phyloP scores from a whole-genome alignment of 2,113 vertebrate genomes.

The Arizona elegans region DNA sequence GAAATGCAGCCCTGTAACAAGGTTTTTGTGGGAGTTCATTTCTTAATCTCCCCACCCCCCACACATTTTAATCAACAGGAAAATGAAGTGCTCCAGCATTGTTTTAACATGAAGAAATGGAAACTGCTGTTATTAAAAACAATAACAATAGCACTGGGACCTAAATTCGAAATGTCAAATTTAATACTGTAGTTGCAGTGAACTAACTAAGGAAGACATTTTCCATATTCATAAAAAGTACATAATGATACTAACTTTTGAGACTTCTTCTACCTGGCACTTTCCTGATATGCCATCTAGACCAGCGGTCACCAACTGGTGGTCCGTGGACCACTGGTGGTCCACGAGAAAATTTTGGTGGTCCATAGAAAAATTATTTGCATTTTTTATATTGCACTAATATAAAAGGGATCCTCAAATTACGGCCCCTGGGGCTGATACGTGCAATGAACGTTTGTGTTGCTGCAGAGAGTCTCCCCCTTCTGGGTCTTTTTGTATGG shows the following conservation, averaged over 20 bases:
- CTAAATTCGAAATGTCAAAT: background rate
- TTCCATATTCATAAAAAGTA: background rate
- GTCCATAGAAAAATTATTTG: too few species aligned
- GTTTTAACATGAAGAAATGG: background rate
- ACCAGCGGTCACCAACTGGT: background rate
- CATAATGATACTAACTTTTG: background rate
- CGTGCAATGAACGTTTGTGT: too few species aligned
- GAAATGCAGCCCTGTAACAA: background rate
- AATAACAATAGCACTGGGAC: background rate
- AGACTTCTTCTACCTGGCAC: background rate
- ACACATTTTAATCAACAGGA: background rate
- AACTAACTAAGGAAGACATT: background rate
- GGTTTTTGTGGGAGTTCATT: background rate
- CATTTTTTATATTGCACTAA: too few species aligned
- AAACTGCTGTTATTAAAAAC: background rate
- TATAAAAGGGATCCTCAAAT: too few species aligned
- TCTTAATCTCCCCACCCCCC: fast-evolving
- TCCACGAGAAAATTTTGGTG: too few species aligned
- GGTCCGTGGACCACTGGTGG: too few species aligned
- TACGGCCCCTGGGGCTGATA: too few species aligned
- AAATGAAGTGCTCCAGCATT: background rate
- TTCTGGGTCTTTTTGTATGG: too few species aligned
- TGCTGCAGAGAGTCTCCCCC: too few species aligned
- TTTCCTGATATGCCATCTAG: background rate
- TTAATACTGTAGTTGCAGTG: background rate